Conservation (phyloP, 2,797 vertebrate genomes). For the Orestias chungarensis region DNA sequence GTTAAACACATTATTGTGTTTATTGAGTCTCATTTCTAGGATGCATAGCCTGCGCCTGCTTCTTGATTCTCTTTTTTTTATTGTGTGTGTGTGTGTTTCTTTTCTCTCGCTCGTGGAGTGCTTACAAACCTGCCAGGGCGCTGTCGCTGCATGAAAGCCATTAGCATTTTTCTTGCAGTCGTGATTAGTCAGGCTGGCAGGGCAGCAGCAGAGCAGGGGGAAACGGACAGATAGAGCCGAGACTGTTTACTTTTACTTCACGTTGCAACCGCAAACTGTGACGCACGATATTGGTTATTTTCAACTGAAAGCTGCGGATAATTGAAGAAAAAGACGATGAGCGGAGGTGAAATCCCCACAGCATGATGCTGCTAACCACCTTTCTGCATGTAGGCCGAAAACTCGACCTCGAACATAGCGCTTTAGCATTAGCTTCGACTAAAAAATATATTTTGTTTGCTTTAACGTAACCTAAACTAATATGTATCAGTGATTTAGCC, state of each 20-base stretch:
- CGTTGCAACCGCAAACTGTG: background rate
- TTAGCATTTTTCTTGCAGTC: conserved; percentile 65
- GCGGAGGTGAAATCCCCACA: no score
- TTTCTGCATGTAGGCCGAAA: no score
- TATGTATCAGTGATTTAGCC: no score
- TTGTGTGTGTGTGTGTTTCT: no score
- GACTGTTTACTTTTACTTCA: background rate
- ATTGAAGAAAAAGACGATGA: no score
- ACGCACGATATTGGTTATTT: background rate
- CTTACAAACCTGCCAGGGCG: conserved; percentile 64
- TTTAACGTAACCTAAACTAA: no score
- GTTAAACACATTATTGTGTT: conserved; percentile 82
- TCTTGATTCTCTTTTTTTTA: background rate
- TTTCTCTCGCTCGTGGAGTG: conserved; percentile 45
- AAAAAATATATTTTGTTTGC: no score
- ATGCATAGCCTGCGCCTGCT: conserved; percentile 46
- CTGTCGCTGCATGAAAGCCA: conserved; percentile 67
- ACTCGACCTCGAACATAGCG: no score
- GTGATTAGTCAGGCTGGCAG: conserved; percentile 64
- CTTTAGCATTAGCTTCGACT: no score
- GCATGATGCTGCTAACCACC: no score
- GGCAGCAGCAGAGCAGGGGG: conserved; percentile 32
- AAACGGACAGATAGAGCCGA: conserved; percentile 34
- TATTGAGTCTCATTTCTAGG: conserved; percentile 72
- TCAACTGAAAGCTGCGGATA: background rate